Evolutionary conservation across 2,797 vertebrate genomes (phyloP), one percentile per base, ranked within the genome.

Genomic region (Myripristis murdjan): DNA sequence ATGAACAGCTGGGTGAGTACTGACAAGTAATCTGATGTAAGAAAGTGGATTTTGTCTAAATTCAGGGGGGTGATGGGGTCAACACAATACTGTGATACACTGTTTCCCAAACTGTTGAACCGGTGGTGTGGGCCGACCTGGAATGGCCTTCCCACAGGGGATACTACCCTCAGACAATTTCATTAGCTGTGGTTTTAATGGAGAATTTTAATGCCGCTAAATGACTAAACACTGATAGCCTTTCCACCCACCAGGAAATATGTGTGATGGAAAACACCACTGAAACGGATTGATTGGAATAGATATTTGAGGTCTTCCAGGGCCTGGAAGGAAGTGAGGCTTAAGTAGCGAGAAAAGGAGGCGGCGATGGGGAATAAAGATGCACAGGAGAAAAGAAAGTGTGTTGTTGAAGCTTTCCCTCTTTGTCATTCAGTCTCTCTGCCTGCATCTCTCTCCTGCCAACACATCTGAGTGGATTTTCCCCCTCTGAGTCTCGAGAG

Each of bases 391-490:
- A 70, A 69, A 72, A 28, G 16, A 54, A 6, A 22, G 35, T 16
- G 43, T 14, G n/a, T 44, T 59, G 51, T 71, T 68, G 28, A 12
- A 70, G 44, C 28, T 37, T 39, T 75, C n/a, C 47, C 4, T 62
- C 59, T 22, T 1, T 48, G 20, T 56, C 18, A 73, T 66, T 24
- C 33, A 54, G 28, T 60, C 37, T 64, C 9, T 46, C 33, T 24
- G 24, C 1, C 12, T 24, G 43, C 28, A 5, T 5, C 10, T 52
- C 12, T 35, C 31, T 83, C 10, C 64, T 85, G 69, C 73, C 77
- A 80, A 63, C 52, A 73, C 83, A 91, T 81, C 87, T 75, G 81
- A 73, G 47, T 46, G 31, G 53, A 68, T 16, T 73, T 57, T 33
- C 83, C 72, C 54, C 63, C 39, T 54, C 64, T 82, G 65, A 70